Percentiles rank a stretch among this genome's conserved stretches.
Conservation (phyloP, 2,797 vertebrate species). For the Pangasius sanitwongsei region DNA sequence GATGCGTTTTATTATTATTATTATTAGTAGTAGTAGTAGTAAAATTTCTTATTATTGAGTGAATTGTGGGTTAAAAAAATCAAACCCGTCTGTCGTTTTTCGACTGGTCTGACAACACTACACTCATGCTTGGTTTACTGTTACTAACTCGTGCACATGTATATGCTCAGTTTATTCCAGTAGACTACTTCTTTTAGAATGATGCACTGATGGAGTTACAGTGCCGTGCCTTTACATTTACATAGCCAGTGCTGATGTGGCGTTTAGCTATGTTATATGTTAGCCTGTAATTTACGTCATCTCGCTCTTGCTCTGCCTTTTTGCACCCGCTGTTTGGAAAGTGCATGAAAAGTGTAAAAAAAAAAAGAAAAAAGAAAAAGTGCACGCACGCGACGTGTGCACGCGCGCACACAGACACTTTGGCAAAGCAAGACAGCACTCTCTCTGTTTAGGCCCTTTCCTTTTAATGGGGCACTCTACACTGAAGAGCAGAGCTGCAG, state of each 20-base stretch:
- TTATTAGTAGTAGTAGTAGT: too few species aligned
- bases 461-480: constrained; percentile 14
- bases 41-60: not conserved
- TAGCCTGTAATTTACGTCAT: not conserved
- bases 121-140: not conserved
- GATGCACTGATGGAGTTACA: not conserved
- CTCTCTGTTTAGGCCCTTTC: constrained; percentile 7
- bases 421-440: constrained; percentile 2
- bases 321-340: not conserved
- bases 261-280: not conserved
- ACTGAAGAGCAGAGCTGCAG: constrained; percentile 16
- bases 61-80: not conserved
- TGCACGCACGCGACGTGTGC: too few species aligned
- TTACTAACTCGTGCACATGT: not conserved
- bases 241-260: not conserved
- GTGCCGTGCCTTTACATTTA: not conserved
- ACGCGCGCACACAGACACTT: not conserved
- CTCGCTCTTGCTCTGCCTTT: not conserved
- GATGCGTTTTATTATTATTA: not conserved
- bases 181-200: not conserved
- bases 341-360: not conserved
- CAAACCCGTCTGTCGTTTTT: not conserved
- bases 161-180: not conserved
- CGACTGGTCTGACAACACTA: not conserved
- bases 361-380: too few species aligned